Base-by-base conservation (phyloP, 2,797 vertebrate genomes). In the Gila robusta region DNA sequence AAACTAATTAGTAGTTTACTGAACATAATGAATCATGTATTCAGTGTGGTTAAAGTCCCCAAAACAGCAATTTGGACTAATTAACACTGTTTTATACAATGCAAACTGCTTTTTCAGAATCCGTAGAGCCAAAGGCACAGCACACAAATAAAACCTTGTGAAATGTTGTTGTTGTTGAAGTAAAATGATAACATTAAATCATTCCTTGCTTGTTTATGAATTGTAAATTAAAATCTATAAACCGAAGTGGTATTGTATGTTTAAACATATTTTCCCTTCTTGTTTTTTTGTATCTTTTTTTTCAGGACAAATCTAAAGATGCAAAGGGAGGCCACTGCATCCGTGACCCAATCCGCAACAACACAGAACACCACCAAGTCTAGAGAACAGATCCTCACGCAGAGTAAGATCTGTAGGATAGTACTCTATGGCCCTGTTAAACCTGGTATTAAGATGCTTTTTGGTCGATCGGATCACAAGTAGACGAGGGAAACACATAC, bases 361-460 rank as follows among this genome's bases (percentile, higher is more conserved):
- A 80, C 91, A 3, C 26, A 87, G 39, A 97, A 97, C 74, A 92
- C 93, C 87, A 96, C 96, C 2, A 96, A 96, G 90, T 95, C 96
- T 66, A 93, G 88, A 89, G 96, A 98, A 88, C 96, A 97, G 92
- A 96, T 95, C 72, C 96, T 99, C 81, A 98, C 97, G 82, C 98
- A 98, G 91, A 99, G 98, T 99, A 97, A 97, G 10, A 69, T 52
- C 28, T 52, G 62, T 16, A 5, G 12, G 47, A 16, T 16, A 32
- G 28, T 32, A 35, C n/a, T 47, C 35, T n/a, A 56, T 39, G 5
- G 8, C 23, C 23, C 56, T 2, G 56, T n/a, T 59, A 59, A 9
- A n/a, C 23, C 56, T n/a, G 56, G 9, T 4, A 59, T n/a, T 59
- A 26, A n/a, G 56, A 59, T 11, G 56, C 23, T 10, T 59, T 59